Conservation (phyloP, 2,797 vertebrate genomes). For the Tenualosa thibaudeaui region DNA sequence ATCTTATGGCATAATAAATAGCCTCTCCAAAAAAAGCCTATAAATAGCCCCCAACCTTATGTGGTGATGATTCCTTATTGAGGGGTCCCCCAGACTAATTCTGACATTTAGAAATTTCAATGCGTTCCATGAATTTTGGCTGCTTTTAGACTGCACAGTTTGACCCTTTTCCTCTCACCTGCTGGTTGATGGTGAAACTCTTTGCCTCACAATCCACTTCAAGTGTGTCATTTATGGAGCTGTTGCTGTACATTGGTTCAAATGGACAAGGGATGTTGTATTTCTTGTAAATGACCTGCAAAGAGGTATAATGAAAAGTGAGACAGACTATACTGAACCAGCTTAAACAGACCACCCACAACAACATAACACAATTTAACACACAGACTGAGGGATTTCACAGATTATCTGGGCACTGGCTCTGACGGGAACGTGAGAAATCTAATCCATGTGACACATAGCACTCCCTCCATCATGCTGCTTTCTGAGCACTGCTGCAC, state of each 20-base stretch:
- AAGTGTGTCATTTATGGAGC: conserved; percentile 47
- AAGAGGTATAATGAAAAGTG: conserved; percentile 20
- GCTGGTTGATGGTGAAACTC: conserved; percentile 74
- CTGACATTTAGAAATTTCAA: background rate
- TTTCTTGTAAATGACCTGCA: conserved; percentile 93
- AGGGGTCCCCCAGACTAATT: background rate
- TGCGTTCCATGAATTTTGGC: background rate
- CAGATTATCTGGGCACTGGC: background rate
- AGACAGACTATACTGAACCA: background rate
- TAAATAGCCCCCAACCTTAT: conserved; percentile 45
- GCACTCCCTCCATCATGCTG: background rate
- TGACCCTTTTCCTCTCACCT: conserved; percentile 60
- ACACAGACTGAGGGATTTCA: background rate
- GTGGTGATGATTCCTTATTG: conserved; percentile 21
- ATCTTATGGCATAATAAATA: conserved; percentile 24
- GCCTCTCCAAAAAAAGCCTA: conserved; percentile 29
- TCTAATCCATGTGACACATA: background rate
- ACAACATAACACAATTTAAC: background rate
- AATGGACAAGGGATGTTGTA: conserved; percentile 82
- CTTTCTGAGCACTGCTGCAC: background rate
- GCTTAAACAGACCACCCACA: background rate
- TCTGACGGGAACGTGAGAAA: background rate
- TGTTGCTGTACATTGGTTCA: conserved; percentile 64
- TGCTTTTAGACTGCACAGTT: background rate
- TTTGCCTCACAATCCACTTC: conserved; percentile 65